Conservation (phyloP, 2,888 invertebrate genomes). For the Latrodectus hesperus region DNA sequence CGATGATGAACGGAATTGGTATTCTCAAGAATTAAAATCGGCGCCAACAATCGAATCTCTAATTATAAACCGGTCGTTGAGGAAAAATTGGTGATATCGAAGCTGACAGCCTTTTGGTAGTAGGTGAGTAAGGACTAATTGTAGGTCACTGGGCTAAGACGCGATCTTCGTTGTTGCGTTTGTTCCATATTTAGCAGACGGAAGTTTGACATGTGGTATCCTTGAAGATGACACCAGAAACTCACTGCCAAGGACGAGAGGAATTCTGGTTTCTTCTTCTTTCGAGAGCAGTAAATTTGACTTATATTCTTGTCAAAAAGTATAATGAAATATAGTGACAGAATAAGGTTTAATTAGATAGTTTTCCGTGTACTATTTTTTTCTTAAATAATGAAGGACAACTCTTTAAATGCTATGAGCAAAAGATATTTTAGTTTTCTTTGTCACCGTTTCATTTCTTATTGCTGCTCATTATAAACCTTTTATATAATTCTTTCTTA, state of each 20-base stretch:
- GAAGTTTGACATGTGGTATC: constrained; percentile 46
- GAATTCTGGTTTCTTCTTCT: no score
- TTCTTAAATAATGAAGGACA: no score
- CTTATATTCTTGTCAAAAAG: no score
- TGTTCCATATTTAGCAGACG: constrained; percentile 46
- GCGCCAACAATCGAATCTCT: neutral
- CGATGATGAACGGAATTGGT: neutral
- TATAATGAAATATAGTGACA: no score
- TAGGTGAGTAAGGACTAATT: constrained; percentile 57
- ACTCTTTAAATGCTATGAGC: no score
- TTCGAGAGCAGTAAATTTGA: no score
- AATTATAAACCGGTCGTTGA: constrained; percentile 5
- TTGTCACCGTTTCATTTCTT: no score
- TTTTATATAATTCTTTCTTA: no score
- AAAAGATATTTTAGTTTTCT: no score
- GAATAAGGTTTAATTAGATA: no score
- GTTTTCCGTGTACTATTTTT: no score
- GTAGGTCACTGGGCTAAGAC: constrained; percentile 59
- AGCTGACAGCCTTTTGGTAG: constrained; percentile 39
- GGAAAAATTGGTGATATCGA: neutral
- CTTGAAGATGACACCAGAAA: constrained; percentile 28
- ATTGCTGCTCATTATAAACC: no score
- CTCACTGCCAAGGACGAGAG: constrained; percentile 50
- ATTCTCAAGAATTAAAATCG: constrained; percentile 3
- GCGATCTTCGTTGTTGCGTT: constrained; percentile 25